Evolutionary conservation across 2,888 invertebrate species (phyloP).

Genomic region (Drosophila prolongata): DNA sequence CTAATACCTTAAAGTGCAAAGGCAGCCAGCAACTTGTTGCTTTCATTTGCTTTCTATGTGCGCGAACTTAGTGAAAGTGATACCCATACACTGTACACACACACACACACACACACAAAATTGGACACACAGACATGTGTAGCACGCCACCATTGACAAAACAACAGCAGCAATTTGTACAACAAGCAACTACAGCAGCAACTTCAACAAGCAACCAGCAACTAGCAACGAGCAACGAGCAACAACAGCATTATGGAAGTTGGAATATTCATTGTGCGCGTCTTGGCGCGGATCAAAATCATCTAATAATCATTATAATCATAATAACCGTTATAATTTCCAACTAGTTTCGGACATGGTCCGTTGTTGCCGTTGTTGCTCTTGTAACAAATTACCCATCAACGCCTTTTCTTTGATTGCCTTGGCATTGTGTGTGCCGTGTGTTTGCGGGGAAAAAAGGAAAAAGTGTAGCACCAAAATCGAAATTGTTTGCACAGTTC

Average conservation of each 20-base stretch:
- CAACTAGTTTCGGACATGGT: constrained; percentile 51
- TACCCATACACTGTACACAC: constrained; percentile 45
- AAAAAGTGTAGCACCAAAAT: constrained; percentile 9
- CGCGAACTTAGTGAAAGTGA: constrained; percentile 72
- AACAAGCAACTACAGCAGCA: constrained; percentile 42
- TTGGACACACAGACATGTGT: constrained; percentile 1
- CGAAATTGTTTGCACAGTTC: constrained; percentile 7
- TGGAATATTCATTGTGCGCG: constrained; percentile 44
- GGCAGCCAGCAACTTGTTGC: constrained; percentile 46
- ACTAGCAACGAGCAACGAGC: too few relatives aligned
- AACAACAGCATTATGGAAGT: constrained; percentile 5
- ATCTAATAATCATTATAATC: constrained; percentile 56
- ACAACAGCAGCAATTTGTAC: constrained; percentile 66
- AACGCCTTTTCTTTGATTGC: constrained; percentile 55
- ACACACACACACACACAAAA: constrained; percentile 9
- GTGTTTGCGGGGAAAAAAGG: constrained; percentile 7
- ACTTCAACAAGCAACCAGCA: constrained; percentile 7
- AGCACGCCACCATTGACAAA: constrained; percentile 46
- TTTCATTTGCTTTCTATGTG: constrained; percentile 76
- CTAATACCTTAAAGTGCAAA: constrained; percentile 25
- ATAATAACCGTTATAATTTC: constrained; percentile 59
- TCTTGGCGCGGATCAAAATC: constrained; percentile 46
- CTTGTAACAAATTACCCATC: constrained; percentile 68
- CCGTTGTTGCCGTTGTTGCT: constrained; percentile 31
- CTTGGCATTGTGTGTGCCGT: not conserved